Conservation (phyloP, 2,113 vertebrate species). For the Marmota flaviventris region DNA sequence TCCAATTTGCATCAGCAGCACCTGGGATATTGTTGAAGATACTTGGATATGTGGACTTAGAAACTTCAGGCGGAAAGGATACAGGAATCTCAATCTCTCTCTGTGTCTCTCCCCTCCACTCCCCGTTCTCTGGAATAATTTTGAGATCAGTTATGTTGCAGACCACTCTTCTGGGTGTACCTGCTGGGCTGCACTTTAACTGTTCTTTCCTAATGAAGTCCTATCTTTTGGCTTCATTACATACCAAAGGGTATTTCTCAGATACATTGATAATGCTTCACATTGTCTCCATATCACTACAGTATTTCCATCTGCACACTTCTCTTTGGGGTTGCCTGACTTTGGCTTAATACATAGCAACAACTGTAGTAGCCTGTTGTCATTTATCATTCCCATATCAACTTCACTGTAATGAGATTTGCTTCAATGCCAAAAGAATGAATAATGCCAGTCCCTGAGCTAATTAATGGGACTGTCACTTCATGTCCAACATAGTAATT, state of each 20-base stretch:
- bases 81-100: not conserved
- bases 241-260: not conserved
- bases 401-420: not conserved
- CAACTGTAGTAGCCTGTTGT: not conserved
- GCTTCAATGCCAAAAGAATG: slow-evolving; percentile 54
- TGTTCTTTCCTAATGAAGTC: not conserved
- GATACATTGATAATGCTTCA: not conserved
- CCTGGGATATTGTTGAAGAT: not conserved
- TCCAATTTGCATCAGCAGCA: not conserved
- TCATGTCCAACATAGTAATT: slow-evolving; percentile 34
- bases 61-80: not conserved
- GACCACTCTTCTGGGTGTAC: not conserved
- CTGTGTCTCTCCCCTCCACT: too few relatives aligned
- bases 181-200: not conserved
- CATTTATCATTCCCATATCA: slow-evolving; percentile 61
- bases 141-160: not conserved
- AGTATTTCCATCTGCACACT: not conserved
- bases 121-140: not conserved
- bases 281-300: not conserved
- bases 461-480: slow-evolving; percentile 45
- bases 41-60: not conserved
- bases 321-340: not conserved
- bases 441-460: slow-evolving; percentile 6
- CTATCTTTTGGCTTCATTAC: not conserved
- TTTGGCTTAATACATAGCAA: not conserved